Base-by-base conservation (phyloP, 23 tunicate genomes). In the Phallusia fumigata region DNA sequence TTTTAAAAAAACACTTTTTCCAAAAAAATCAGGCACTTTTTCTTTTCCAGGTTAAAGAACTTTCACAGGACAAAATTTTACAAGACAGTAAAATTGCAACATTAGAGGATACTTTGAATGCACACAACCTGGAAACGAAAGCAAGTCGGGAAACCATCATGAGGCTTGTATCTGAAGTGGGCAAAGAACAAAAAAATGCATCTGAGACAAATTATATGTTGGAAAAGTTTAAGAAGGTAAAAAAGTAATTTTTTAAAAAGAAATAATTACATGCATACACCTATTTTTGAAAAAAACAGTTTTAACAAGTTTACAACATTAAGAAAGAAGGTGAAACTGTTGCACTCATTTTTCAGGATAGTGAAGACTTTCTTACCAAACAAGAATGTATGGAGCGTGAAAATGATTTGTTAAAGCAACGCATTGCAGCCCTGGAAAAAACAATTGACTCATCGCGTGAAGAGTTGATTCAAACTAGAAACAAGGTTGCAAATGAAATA, bases 111-210 rank as follows among this genome's bases (percentile, higher is more conserved):
- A 85, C 98, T 18, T 53, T 94, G 31, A 83, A 81, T 44, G 90
- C 90, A 5, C 90, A 94, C 85, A 77, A 79, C 76, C 69, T 89
- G 30, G 91, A 89, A 52, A 86, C 94, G 0, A 94, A 94, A 76
- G 98, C 98, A 10, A 94, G 98, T 52, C 85, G 98, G 0, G 98
- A 94, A 75, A 94, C 98, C 19, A 94, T 94, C 47, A 94, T 89
- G 95, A 73, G 98, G 52, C 89, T 94, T 8, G 95, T 94, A 53
- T 79, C 94, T 0, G 98, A 94, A 73, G 91, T 94, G 30, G 98
- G 94, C 45, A 94, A 89, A 51, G 98, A 94, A 75, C 98, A 94
- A 69, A 94, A 86, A 73, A 86, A 65, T 35, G 88, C 82, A 24
- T 86, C 94, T 15, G 98, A 94, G 79, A 65, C 69, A 6, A 58